Percentiles rank a stretch among this genome's conserved stretches.
Evolutionary conservation across 1,140 invertebrate genomes (phyloP).

Genomic region (Pissodes strobi): DNA sequence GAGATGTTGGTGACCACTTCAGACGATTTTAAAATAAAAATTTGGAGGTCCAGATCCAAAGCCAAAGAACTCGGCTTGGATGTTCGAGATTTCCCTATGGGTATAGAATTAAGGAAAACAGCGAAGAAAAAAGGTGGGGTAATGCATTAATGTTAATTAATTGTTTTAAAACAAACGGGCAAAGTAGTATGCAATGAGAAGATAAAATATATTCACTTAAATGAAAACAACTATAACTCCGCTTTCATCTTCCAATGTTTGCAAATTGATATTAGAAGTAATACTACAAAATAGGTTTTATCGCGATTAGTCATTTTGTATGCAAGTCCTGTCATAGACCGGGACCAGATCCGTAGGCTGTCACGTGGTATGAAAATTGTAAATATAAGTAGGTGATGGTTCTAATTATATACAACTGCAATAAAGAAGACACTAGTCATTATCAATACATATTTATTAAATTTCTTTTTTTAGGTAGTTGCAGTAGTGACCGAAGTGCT

Average conservation of each 20-base stretch:
- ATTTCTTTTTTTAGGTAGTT: neutral
- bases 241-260: neutral
- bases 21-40: slow-evolving; percentile 81
- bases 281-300: no score
- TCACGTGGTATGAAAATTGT: no score
- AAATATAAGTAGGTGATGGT: neutral
- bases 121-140: slow-evolving; percentile 4
- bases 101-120: slow-evolving; percentile 46
- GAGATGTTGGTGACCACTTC: slow-evolving; percentile 87
- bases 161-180: no score
- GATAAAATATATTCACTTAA: neutral
- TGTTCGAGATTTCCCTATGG: slow-evolving; percentile 39
- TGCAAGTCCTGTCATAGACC: no score
- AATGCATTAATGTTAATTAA: no score
- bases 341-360: no score
- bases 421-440: neutral
- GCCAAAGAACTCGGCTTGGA: slow-evolving; percentile 54
- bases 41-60: slow-evolving; percentile 66
- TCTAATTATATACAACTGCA: neutral
- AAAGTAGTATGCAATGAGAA: neutral
- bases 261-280: neutral
- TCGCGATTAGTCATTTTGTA: no score
- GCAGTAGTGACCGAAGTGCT: neutral
- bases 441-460: neutral
- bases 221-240: neutral